Conservation (phyloP, 2,888 invertebrate species). For the Prenolepis imparis region DNA sequence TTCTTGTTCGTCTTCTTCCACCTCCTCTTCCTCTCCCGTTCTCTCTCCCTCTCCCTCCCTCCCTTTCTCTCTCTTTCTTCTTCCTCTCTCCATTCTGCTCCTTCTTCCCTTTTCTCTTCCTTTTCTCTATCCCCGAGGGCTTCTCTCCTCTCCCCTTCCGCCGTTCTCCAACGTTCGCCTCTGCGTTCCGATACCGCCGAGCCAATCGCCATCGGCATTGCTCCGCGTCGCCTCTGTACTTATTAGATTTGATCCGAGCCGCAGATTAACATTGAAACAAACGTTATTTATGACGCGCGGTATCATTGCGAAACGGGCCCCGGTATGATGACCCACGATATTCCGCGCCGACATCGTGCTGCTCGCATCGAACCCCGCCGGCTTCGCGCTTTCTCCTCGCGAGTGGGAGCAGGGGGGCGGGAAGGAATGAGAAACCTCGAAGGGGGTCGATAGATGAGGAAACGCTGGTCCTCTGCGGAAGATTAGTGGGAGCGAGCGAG, state of each 20-base stretch:
- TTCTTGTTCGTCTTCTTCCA: slow-evolving; percentile 67
- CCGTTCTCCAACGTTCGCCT: slow-evolving; percentile 41
- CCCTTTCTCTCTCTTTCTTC: background rate
- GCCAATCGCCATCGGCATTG: slow-evolving; percentile 72
- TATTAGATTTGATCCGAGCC: slow-evolving; percentile 85
- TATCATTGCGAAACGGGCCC: slow-evolving; percentile 80
- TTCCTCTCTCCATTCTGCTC: background rate
- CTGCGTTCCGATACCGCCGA: slow-evolving; percentile 45
- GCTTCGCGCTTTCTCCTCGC: slow-evolving; percentile 42
- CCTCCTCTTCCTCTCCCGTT: slow-evolving; percentile 34
- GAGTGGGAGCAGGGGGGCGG: slow-evolving; percentile 12
- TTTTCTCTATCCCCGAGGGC: slow-evolving; percentile 12
- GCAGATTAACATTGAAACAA: slow-evolving; percentile 85
- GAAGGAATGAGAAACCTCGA: slow-evolving; percentile 36
- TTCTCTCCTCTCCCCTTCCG: slow-evolving; percentile 39
- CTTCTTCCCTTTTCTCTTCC: slow-evolving; percentile 21
- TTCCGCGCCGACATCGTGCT: slow-evolving; percentile 53
- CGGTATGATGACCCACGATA: slow-evolving; percentile 82
- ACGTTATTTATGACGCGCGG: slow-evolving; percentile 85
- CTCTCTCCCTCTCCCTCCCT: background rate
- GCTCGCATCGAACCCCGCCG: slow-evolving; percentile 30
- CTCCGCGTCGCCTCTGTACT: slow-evolving; percentile 79
- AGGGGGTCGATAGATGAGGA: slow-evolving; percentile 23
- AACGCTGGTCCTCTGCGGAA: slow-evolving; percentile 20
- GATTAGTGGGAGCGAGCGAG: slow-evolving; percentile 45